Evolutionary conservation across 2,888 invertebrate species (phyloP).

Genomic region (Eristalinus aeneus): DNA sequence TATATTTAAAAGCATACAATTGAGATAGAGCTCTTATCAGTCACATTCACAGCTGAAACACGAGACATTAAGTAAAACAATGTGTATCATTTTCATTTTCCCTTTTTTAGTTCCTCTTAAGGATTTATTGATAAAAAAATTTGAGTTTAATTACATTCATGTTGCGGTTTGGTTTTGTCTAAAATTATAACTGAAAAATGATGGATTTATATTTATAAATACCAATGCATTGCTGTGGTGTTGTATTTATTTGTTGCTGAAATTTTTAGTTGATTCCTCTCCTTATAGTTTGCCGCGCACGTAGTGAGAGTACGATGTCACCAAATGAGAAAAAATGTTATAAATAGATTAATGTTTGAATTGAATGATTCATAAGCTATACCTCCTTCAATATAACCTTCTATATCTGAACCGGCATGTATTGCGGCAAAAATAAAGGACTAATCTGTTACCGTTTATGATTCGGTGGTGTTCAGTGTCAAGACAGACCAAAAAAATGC

Average conservation of each 20-base stretch:
- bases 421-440: not conserved
- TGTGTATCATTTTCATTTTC: conserved; percentile 5
- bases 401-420: not conserved
- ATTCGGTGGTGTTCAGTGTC: not conserved
- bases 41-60: conserved; percentile 1
- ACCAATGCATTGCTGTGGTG: conserved; percentile 52
- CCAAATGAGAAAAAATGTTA: conserved; percentile 49
- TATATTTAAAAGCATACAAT: not conserved
- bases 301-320: conserved; percentile 48
- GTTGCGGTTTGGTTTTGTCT: conserved; percentile 18
- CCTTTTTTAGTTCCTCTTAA: conserved; percentile 5
- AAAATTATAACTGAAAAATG: conserved; percentile 41
- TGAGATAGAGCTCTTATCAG: not conserved
- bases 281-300: conserved; percentile 15
- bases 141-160: not conserved
- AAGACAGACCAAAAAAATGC: not conserved
- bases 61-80: conserved; percentile 53
- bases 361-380: conserved; percentile 48
- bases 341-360: conserved; percentile 37
- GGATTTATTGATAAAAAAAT: conserved; percentile 42
- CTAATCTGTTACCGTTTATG: not conserved
- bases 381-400: not conserved
- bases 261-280: conserved; percentile 11
- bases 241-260: not conserved
- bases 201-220: conserved; percentile 50